Evolutionary conservation across 2,797 vertebrate species (phyloP).

Genomic region (Cirrhinus mrigala): DNA sequence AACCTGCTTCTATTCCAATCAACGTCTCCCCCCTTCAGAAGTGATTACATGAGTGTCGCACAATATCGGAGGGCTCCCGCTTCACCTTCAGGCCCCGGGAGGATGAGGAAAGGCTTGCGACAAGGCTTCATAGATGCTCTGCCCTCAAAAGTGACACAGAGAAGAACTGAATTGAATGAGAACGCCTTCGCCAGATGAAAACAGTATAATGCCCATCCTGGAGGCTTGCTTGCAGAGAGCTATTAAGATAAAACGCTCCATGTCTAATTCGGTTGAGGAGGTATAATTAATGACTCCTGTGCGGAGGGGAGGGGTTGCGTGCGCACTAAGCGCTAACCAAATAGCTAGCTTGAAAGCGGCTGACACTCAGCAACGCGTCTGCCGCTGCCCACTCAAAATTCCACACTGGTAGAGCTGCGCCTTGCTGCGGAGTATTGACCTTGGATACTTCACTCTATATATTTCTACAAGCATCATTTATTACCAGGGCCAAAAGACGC

Average conservation of each 20-base stretch:
- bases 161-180: slow-evolving; percentile 45
- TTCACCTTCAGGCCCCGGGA: slow-evolving; percentile 69
- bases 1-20: slow-evolving; percentile 64
- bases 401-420: slow-evolving; percentile 36
- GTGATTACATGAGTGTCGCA: slow-evolving; percentile 51
- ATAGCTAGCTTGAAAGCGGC: slow-evolving; percentile 30
- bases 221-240: slow-evolving; percentile 46
- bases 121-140: slow-evolving; percentile 1
- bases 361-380: slow-evolving; percentile 10
- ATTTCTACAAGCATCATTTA: slow-evolving; percentile 28
- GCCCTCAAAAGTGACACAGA: slow-evolving; percentile 38
- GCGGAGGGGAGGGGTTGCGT: slow-evolving; percentile 5
- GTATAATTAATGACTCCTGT: slow-evolving; percentile 58
- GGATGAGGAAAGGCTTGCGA: slow-evolving; percentile 30
- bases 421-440: slow-evolving; percentile 36
- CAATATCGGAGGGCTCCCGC: slow-evolving; percentile 32
- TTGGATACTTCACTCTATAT: slow-evolving; percentile 40
- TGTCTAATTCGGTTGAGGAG: slow-evolving; percentile 49
- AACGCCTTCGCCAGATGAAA: slow-evolving; percentile 43
- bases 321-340: slow-evolving; percentile 22
- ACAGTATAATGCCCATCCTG: slow-evolving; percentile 20
- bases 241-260: slow-evolving; percentile 56
- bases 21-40: slow-evolving; percentile 36
- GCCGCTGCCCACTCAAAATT: slow-evolving; percentile 33
- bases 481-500: slow-evolving; percentile 7